A percentile compares a stretch with the other conserved stretches of the same genome.
These are phyloP conservation scores for Sphenopsis melanotis DNA, from an alignment of 2,797 vertebrate genomes.

Conservation along the genomic window DNA sequence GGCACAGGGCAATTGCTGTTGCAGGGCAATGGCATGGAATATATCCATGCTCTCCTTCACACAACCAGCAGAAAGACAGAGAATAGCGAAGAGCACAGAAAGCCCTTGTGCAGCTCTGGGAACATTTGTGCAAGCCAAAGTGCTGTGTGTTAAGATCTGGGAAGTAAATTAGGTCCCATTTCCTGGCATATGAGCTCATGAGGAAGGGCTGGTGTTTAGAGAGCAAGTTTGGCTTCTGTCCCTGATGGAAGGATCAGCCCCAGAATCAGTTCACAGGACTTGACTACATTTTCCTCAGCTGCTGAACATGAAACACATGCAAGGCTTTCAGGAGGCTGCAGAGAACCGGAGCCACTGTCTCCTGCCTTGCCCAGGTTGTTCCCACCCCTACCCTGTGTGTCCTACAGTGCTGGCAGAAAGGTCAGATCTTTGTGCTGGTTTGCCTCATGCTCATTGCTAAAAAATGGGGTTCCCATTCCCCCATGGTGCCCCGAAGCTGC, in stretches of 20 bases:
- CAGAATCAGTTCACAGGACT: background rate
- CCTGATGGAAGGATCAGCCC: background rate
- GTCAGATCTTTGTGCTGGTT: background rate
- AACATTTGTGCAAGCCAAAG: background rate
- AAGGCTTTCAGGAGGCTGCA: background rate
- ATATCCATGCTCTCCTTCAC: background rate
- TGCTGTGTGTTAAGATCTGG: background rate
- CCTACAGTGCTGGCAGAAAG: background rate
- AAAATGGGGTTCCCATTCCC: background rate
- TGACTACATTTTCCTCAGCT: background rate
- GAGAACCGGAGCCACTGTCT: background rate
- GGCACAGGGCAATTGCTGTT: background rate
- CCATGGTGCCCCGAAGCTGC: fast-evolving
- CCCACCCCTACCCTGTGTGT: fast-evolving
- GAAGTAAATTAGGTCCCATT: background rate
- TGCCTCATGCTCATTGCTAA: fast-evolving
- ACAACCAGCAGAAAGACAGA: background rate
- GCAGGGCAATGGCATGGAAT: background rate
- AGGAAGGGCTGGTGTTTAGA: background rate
- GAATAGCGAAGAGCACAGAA: background rate
- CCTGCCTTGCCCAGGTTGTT: fast-evolving
- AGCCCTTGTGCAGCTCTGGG: background rate
- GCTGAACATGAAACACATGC: background rate
- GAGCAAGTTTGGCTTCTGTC: background rate
- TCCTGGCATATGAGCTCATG: fast-evolving